Percentiles rank a stretch among this genome's conserved stretches.
Evolutionary conservation across 2,888 invertebrate species (phyloP).

Genomic region (Chesias legatella): DNA sequence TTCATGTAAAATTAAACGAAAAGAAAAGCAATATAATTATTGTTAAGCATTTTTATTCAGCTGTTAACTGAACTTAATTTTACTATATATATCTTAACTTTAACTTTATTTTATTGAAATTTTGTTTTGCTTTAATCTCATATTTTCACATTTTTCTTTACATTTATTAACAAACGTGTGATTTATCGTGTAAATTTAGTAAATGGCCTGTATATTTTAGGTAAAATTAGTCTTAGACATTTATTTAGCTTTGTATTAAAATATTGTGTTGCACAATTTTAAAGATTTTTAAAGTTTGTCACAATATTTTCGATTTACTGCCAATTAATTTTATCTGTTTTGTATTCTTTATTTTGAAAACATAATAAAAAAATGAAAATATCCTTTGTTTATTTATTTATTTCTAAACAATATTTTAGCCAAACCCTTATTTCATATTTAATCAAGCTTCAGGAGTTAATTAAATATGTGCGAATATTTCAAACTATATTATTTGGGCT

Average conservation of each 20-base stretch:
- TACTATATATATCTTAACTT: too few relatives aligned
- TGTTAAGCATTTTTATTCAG: too few relatives aligned
- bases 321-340: conserved; percentile 63
- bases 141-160: conserved; percentile 33
- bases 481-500: too few relatives aligned
- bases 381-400: conserved; percentile 50
- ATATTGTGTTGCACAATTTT: conserved; percentile 27
- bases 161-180: conserved; percentile 42
- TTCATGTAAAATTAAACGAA: conserved; percentile 38
- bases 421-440: too few relatives aligned
- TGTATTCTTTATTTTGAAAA: conserved; percentile 66
- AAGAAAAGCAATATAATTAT: conserved; percentile 66
- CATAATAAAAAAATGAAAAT: conserved; percentile 59
- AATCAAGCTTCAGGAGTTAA: too few relatives aligned
- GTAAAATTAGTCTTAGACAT: conserved; percentile 46
- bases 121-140: conserved; percentile 12
- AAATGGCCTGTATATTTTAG: conserved; percentile 69
- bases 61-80: too few relatives aligned
- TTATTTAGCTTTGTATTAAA: conserved; percentile 29
- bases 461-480: too few relatives aligned
- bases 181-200: conserved; percentile 49
- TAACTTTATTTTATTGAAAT: neutral
- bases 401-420: conserved; percentile 31
- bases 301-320: conserved; percentile 38
- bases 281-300: conserved; percentile 30